Conservation (phyloP, 2,888 invertebrate genomes). For the Nomada flava region DNA sequence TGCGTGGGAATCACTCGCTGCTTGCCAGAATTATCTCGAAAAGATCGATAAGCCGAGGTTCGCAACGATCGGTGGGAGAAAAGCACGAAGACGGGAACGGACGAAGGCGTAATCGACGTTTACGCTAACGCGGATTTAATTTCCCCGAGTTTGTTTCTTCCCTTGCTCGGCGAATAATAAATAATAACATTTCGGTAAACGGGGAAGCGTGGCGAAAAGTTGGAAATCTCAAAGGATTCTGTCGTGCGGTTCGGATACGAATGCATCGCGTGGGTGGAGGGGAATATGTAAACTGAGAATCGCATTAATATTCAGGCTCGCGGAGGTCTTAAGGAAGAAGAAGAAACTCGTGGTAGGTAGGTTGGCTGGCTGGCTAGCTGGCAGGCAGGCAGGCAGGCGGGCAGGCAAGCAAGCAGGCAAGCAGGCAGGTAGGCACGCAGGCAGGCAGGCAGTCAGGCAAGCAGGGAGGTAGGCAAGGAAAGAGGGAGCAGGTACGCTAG, state of each 20-base stretch:
- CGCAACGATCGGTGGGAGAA: neutral
- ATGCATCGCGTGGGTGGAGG: constrained; percentile 52
- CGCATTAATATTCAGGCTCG: constrained; percentile 71
- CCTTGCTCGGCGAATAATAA: constrained; percentile 40
- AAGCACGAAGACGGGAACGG: too few relatives aligned
- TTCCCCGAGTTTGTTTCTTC: constrained; percentile 18
- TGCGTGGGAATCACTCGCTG: too few relatives aligned
- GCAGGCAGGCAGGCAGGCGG: constrained; percentile 4
- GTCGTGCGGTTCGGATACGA: constrained; percentile 60
- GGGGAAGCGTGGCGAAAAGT: constrained; percentile 32
- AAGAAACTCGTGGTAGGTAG: constrained; percentile 56
- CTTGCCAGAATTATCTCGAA: neutral
- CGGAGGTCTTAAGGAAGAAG: constrained; percentile 66
- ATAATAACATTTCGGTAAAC: constrained; percentile 36
- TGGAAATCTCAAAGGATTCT: constrained; percentile 59
- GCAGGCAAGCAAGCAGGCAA: constrained; percentile 8
- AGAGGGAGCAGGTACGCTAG: constrained; percentile 36
- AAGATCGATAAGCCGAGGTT: neutral
- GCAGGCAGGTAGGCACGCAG: constrained; percentile 5
- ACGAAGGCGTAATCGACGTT: neutral
- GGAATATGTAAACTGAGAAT: constrained; percentile 68
- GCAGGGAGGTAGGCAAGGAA: constrained; percentile 11
- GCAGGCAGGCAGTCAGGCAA: constrained; percentile 1
- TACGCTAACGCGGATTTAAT: constrained; percentile 22
- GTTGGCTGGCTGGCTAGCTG: constrained; percentile 10